These are phyloP conservation scores for Elephas maximus DNA, from an alignment of 2,113 vertebrate species.

Conservation along the genomic window DNA sequence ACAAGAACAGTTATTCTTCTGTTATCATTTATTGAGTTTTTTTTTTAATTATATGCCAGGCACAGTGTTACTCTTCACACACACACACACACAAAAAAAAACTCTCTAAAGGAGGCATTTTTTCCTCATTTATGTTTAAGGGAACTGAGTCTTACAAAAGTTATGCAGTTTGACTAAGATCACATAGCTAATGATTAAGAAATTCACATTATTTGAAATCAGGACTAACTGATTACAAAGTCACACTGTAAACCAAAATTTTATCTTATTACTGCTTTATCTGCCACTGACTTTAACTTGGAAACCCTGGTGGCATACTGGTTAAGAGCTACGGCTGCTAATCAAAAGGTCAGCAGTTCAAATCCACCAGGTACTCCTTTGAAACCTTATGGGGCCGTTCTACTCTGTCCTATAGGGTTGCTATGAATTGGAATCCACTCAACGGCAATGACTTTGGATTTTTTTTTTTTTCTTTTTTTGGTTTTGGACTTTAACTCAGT, in stretches of 20 bases:
- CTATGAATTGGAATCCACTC: too few species aligned
- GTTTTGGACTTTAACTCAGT: neutral
- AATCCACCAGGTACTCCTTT: too few species aligned
- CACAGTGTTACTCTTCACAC: neutral
- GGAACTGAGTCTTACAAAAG: neutral
- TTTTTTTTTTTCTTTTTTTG: too few species aligned
- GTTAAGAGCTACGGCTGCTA: too few species aligned
- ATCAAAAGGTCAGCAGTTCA: too few species aligned
- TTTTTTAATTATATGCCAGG: neutral
- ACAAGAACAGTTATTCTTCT: neutral
- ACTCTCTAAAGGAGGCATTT: neutral
- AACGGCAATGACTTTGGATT: too few species aligned
- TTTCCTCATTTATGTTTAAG: neutral
- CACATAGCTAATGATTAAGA: neutral
- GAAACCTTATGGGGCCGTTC: too few species aligned
- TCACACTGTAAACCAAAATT: neutral
- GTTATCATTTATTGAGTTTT: neutral
- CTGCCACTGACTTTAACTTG: neutral
- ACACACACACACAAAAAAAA: neutral
- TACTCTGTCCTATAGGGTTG: too few species aligned
- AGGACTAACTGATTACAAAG: neutral
- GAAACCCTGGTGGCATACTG: too few species aligned
- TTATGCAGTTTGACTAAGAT: neutral
- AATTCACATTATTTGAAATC: neutral
- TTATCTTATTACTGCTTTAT: neutral